Conservation (phyloP, 1,140 invertebrate genomes). For the Homalodisca vitripennis region DNA sequence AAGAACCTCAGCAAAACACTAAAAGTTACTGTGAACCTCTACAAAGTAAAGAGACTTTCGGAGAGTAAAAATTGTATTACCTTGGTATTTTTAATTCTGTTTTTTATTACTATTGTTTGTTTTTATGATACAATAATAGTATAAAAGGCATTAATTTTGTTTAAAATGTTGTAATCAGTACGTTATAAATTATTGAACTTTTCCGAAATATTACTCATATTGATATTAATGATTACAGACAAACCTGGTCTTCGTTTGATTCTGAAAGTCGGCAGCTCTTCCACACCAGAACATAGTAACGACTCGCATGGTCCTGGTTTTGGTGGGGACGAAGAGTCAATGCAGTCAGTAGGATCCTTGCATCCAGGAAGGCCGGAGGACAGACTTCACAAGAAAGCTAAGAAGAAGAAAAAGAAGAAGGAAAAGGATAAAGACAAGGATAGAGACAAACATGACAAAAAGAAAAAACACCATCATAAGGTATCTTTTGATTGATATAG, state of each 20-base stretch:
- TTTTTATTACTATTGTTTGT: not conserved
- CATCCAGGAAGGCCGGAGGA: conserved; percentile 10
- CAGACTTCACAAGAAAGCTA: conserved; percentile 36
- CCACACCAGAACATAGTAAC: conserved; percentile 65
- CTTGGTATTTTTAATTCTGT: no score
- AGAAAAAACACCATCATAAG: conserved; percentile 62
- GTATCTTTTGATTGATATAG: no score
- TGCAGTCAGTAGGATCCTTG: conserved; percentile 35
- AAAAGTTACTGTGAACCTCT: no score
- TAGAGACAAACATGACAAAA: conserved; percentile 41
- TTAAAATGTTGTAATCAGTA: not conserved
- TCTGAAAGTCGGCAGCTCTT: conserved; percentile 72
- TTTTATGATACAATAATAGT: not conserved
- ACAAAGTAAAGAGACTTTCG: no score
- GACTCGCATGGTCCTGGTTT: conserved; percentile 48
- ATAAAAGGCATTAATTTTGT: not conserved
- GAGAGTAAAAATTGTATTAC: no score
- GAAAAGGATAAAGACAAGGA: conserved; percentile 42
- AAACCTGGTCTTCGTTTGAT: conserved; percentile 71
- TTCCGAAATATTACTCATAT: conserved; percentile 39
- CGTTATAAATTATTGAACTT: not conserved
- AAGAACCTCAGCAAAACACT: no score
- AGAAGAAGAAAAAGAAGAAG: conserved; percentile 46
- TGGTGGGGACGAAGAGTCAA: conserved; percentile 37
- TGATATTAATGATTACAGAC: no score